Percentiles rank a stretch among this genome's conserved stretches.
Evolutionary conservation across 2,888 invertebrate genomes (phyloP).

Genomic region (Proisotoma minuta): DNA sequence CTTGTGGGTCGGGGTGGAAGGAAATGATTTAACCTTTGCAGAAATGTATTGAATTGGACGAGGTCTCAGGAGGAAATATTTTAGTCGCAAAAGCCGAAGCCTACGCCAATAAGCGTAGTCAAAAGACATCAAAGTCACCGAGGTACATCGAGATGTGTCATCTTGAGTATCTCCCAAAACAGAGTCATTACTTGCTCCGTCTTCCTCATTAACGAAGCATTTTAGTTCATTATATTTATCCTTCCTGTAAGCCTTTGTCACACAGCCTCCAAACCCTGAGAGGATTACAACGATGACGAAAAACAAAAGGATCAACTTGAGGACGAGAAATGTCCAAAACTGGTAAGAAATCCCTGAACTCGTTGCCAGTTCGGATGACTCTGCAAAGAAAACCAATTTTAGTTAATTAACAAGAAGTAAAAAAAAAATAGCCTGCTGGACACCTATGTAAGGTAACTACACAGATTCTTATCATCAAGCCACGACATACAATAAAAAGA

Average conservation of each 20-base stretch:
- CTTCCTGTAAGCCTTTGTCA: slow-evolving; percentile 42
- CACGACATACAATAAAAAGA: no score
- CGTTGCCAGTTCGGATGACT: no score
- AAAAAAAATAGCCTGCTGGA: no score
- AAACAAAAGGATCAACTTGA: slow-evolving; percentile 42
- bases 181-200: slow-evolving; percentile 23
- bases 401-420: no score
- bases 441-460: no score
- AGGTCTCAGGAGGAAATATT: slow-evolving; percentile 43
- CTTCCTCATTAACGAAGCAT: slow-evolving; percentile 40
- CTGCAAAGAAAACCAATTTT: no score
- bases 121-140: slow-evolving; percentile 46
- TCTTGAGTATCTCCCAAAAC: slow-evolving; percentile 19
- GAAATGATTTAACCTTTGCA: slow-evolving; percentile 42
- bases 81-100: slow-evolving; percentile 40
- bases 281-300: slow-evolving; percentile 38
- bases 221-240: slow-evolving; percentile 45
- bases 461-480: no score
- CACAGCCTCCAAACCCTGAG: slow-evolving; percentile 42
- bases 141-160: slow-evolving; percentile 42
- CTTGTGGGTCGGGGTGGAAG: slow-evolving; percentile 41
- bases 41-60: slow-evolving; percentile 31
- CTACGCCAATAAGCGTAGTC: slow-evolving; percentile 46
- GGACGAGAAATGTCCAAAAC: slow-evolving; percentile 40
- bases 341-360: slow-evolving; percentile 21